Evolutionary conservation across 2,797 vertebrate genomes (phyloP).

Genomic region (Amphiprion clarkii): DNA sequence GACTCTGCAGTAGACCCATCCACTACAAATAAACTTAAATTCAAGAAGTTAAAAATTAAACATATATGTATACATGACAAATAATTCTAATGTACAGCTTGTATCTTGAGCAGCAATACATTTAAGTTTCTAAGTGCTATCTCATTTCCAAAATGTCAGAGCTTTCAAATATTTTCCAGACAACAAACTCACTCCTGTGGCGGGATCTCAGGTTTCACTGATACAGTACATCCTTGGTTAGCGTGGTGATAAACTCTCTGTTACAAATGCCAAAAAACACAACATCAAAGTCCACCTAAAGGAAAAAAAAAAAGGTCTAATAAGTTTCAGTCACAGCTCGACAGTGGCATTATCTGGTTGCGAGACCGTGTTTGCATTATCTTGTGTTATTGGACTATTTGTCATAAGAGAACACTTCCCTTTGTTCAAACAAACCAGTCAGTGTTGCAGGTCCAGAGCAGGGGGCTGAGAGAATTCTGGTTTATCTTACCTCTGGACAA

Average conservation of each 20-base stretch:
- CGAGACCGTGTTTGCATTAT: slow-evolving; percentile 82
- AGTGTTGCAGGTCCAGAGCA: slow-evolving; percentile 77
- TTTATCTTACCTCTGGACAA: slow-evolving; percentile 95
- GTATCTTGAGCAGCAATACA: slow-evolving; percentile 15
- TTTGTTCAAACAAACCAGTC: slow-evolving; percentile 93
- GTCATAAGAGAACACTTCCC: slow-evolving; percentile 89
- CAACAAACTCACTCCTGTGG: slow-evolving; percentile 46
- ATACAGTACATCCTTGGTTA: slow-evolving; percentile 41
- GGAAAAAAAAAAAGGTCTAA: slow-evolving; percentile 18
- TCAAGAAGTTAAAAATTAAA: slow-evolving; percentile 19
- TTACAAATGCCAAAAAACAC: slow-evolving; percentile 56
- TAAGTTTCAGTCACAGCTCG: slow-evolving; percentile 62
- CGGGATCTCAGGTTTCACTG: slow-evolving; percentile 43
- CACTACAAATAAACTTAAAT: slow-evolving; percentile 47
- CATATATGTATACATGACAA: slow-evolving; percentile 22
- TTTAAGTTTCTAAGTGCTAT: slow-evolving; percentile 39
- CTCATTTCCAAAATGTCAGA: slow-evolving; percentile 53
- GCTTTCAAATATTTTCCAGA: slow-evolving; percentile 56
- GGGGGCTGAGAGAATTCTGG: slow-evolving; percentile 82
- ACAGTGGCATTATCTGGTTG: slow-evolving; percentile 82
- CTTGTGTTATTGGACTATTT: slow-evolving; percentile 91
- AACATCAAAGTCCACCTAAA: slow-evolving; percentile 49
- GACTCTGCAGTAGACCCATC: background rate
- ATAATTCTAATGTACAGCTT: slow-evolving; percentile 20
- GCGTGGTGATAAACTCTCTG: slow-evolving; percentile 45